Evolutionary conservation across 2,113 vertebrate species (phyloP).

Genomic region (Leucoraja erinaceus): DNA sequence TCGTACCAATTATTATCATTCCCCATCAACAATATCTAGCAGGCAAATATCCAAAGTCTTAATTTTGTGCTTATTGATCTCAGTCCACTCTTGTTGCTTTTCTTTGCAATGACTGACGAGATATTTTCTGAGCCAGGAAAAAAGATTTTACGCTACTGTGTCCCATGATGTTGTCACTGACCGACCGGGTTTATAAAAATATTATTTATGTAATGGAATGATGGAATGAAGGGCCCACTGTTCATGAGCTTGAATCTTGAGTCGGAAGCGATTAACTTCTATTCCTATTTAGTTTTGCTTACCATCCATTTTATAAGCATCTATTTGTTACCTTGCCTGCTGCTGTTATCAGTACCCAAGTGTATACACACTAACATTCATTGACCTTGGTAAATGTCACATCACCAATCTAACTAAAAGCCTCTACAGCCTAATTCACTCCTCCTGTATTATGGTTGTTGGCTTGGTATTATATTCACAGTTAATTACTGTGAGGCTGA

Average conservation of each 20-base stretch:
- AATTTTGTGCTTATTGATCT: not conserved
- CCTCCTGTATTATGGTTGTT: not conserved
- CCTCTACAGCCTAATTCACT: not conserved
- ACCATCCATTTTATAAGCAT: not conserved
- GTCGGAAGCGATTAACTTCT: not conserved
- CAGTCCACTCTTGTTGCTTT: not conserved
- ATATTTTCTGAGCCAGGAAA: no score
- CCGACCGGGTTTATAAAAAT: not conserved
- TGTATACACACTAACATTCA: not conserved
- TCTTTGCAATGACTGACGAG: not conserved
- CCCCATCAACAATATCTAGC: not conserved
- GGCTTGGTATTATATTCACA: not conserved
- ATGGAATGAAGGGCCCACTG: not conserved
- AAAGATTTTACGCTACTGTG: no score
- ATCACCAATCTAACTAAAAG: not conserved
- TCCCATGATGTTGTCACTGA: not conserved
- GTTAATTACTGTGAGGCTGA: not conserved
- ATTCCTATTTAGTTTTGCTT: not conserved
- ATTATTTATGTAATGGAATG: not conserved
- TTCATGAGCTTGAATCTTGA: not conserved
- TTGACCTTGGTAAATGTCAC: not conserved
- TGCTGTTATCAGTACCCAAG: not conserved
- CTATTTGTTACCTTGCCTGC: not conserved
- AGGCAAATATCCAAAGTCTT: not conserved
- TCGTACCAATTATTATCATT: not conserved